Evolutionary conservation across 1,140 invertebrate genomes (phyloP).

Genomic region (Neotoxoptera formosana): DNA sequence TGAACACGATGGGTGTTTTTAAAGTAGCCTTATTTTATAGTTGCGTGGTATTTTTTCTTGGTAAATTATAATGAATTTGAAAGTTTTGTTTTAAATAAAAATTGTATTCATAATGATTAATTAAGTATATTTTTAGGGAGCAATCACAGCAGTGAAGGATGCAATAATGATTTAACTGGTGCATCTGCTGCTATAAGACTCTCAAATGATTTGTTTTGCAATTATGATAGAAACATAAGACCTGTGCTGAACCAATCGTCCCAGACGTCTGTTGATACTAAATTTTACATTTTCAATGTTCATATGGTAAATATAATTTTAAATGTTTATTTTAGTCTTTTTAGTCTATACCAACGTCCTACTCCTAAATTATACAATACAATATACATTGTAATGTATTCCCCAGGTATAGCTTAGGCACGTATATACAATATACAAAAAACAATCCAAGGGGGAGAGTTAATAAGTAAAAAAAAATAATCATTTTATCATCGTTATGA

Average conservation of each 20-base stretch:
- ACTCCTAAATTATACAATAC: neutral
- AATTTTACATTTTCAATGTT: neutral
- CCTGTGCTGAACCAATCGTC: conserved; percentile 43
- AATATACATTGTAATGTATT: neutral
- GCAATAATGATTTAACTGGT: neutral
- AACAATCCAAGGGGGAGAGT: too few species aligned
- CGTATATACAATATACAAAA: too few species aligned
- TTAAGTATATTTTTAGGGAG: neutral
- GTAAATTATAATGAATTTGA: neutral
- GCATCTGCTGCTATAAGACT: conserved; percentile 32
- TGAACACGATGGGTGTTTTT: conserved; percentile 13
- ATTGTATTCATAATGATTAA: neutral
- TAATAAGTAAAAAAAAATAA: too few species aligned
- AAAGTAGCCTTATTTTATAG: neutral
- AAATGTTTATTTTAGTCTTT: neutral
- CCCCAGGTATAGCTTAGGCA: too few species aligned
- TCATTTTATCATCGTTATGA: too few species aligned
- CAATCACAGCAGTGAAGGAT: neutral
- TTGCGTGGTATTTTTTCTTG: neutral
- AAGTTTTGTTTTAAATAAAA: neutral
- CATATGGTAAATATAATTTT: conserved; percentile 27
- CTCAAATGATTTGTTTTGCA: conserved; percentile 45
- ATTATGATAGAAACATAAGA: conserved; percentile 19
- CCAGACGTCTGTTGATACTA: neutral
- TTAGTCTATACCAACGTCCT: neutral